Conservation (phyloP, 2,113 vertebrate species). For the Indicator maculatus region DNA sequence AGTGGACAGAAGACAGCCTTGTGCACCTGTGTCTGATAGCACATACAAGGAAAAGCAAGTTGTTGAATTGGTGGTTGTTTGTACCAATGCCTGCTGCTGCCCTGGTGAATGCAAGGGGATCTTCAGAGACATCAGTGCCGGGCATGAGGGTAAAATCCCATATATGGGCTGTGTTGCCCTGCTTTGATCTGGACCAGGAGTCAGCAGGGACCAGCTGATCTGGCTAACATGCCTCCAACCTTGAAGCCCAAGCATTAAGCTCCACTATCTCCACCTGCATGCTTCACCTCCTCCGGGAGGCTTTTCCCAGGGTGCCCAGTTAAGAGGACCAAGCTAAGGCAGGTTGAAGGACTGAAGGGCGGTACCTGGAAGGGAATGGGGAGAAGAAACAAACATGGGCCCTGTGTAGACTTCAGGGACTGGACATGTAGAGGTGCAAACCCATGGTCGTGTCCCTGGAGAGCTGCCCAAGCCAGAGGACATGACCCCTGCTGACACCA, state of each 20-base stretch:
- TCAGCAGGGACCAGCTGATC: neutral
- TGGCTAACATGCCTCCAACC: neutral
- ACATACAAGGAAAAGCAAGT: neutral
- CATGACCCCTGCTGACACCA: rapidly evolving
- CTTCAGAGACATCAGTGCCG: neutral
- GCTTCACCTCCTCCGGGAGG: neutral
- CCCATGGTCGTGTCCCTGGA: rapidly evolving
- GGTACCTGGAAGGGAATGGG: neutral
- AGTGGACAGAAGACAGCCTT: neutral
- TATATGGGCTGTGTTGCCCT: neutral
- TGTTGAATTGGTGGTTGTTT: neutral
- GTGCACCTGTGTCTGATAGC: neutral
- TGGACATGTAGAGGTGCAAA: neutral
- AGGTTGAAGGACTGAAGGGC: neutral
- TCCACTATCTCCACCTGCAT: neutral
- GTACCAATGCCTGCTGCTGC: neutral
- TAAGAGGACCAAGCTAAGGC: neutral
- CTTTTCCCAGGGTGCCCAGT: neutral
- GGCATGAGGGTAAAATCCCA: rapidly evolving
- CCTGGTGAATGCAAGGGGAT: neutral
- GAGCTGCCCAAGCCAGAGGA: too few species aligned
- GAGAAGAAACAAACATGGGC: neutral
- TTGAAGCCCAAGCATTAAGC: neutral
- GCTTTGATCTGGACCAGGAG: neutral
- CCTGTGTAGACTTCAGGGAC: neutral